Evolutionary conservation across 35 echinoderm and acorn worm genomes (phyloP), one percentile per base, ranked within the genome.

Genomic region (Chiridota heheva): DNA sequence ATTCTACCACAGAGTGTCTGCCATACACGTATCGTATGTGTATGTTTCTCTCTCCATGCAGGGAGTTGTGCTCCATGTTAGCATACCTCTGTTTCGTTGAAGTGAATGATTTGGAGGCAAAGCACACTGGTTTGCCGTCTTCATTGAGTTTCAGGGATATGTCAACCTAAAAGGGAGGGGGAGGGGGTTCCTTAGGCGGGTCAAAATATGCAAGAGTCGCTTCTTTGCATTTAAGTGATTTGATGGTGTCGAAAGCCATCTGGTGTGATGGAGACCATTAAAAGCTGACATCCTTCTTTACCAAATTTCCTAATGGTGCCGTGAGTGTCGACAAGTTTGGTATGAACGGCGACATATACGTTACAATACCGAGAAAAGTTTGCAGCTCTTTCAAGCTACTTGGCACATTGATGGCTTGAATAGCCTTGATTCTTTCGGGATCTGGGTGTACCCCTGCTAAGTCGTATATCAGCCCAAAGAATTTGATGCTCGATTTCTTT

Each of bases 391-490:
- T 51, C 18, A 45, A 28, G 44, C 3, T 29, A 36, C 29, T 78
- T 1, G 44, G 37, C 53, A 40, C 18, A 58, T 55, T 49, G n/a
- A 77, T 31, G 0, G 12, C 24, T 37, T 65, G 20, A 39, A 87
- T 77, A 42, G 74, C 85, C 28, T 87, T 17, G 16, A 77, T 41
- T 42, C 70, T 77, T 35, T 22, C 24, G 1, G 75, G 86, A 28
- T 88, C 86, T 31, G 86, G 86, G 36, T 56, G 56, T 1, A 60
- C 53, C 13, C 84, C 84, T n/a, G 62, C 13, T 58, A 62, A 40
- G 36, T 70, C 53, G 51, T 81, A 81, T 8, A 83, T 34, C 33
- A 82, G 58, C 3, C 78, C 79, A 55, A 83, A 83, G 79, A 75
- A 90, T 20, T 12, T 67, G 6, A 83, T 76, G 3, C 77, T 63